A percentile compares a stretch with the other conserved stretches of the same genome.
phyloP scores from a whole-genome alignment of 2,797 vertebrate genomes.

The Garrulus glandarius region DNA sequence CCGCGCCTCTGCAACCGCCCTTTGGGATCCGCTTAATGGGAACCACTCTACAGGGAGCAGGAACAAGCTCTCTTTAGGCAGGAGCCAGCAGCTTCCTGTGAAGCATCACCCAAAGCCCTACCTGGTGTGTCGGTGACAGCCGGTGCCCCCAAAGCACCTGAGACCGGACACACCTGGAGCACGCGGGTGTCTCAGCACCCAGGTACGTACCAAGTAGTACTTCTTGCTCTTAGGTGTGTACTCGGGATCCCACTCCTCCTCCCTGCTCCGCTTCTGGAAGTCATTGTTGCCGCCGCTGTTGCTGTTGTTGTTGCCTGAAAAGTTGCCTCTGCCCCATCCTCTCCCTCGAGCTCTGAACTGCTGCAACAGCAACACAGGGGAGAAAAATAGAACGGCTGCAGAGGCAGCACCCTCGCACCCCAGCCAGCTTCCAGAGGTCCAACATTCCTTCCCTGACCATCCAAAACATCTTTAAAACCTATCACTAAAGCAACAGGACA shows the following conservation, averaged over 20 bases:
- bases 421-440: background rate
- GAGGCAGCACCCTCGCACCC: background rate
- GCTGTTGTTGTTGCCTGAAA: slow-evolving; percentile 81
- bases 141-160: background rate
- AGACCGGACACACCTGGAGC: background rate
- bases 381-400: background rate
- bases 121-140: background rate
- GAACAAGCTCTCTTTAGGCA: background rate
- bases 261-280: slow-evolving; percentile 80
- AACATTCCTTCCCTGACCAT: background rate
- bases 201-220: slow-evolving; percentile 89
- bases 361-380: background rate
- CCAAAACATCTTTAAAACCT: background rate
- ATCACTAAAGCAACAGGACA: background rate
- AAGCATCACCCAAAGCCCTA: background rate
- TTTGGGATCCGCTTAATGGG: background rate
- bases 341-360: slow-evolving; percentile 89
- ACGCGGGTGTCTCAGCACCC: background rate
- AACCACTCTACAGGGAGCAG: background rate
- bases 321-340: slow-evolving; percentile 88
- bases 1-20: background rate
- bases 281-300: slow-evolving; percentile 80
- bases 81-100: background rate
- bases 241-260: slow-evolving; percentile 92
- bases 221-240: slow-evolving; percentile 93